Evolutionary conservation across 2,113 vertebrate species (phyloP).

Genomic region (Chaetops frenatus): DNA sequence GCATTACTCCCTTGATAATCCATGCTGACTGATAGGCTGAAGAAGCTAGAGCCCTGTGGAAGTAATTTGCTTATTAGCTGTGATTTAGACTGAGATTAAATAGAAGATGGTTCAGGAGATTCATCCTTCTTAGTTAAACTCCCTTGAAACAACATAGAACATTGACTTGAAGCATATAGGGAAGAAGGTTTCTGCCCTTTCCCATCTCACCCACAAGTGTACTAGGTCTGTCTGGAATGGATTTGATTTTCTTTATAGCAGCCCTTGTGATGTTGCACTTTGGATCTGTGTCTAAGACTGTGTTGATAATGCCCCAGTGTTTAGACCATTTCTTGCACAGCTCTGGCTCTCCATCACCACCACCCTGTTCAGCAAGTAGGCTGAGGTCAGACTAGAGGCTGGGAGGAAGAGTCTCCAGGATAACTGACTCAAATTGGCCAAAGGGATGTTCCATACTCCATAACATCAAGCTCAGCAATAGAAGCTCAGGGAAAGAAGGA

Average conservation of each 20-base stretch:
- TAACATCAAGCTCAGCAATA: background rate
- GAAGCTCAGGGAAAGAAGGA: background rate
- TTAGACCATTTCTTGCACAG: background rate
- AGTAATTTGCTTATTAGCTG: background rate
- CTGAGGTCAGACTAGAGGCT: background rate
- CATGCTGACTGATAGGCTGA: background rate
- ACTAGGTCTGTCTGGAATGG: background rate
- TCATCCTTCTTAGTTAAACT: background rate
- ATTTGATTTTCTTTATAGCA: background rate
- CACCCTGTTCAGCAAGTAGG: background rate
- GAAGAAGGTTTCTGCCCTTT: background rate
- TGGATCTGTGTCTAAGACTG: background rate
- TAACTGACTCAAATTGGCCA: background rate
- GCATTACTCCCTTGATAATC: background rate
- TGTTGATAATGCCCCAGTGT: background rate
- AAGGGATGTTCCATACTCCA: background rate
- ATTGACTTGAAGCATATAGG: background rate
- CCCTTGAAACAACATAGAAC: background rate
- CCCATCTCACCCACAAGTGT: background rate
- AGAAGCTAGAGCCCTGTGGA: background rate
- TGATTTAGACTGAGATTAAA: background rate
- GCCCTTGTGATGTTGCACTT: background rate
- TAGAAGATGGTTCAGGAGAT: background rate
- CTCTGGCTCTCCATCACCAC: background rate
- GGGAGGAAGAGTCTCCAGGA: background rate